Evolutionary conservation across 2,113 vertebrate genomes (phyloP).

Genomic region (Ameiurus melas): DNA sequence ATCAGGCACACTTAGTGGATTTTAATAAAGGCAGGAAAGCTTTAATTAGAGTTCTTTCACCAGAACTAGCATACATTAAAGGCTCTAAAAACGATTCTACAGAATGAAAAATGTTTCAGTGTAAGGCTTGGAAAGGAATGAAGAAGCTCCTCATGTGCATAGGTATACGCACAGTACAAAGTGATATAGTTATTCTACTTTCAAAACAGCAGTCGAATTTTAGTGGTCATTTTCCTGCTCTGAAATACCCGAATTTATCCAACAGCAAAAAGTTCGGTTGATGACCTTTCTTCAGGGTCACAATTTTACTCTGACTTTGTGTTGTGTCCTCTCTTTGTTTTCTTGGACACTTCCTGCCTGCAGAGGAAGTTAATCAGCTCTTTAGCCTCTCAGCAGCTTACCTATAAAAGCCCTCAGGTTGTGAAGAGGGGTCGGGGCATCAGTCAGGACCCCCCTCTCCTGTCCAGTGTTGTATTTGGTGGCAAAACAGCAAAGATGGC

Average conservation of each 20-base stretch:
- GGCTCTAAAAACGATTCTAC: not conserved
- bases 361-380: conserved; percentile 70
- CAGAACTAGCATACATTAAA: not conserved
- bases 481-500: conserved; percentile 38
- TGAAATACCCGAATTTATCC: not conserved
- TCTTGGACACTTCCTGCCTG: conserved; percentile 50
- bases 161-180: not conserved
- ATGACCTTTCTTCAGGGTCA: conserved; percentile 30
- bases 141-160: not conserved
- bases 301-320: conserved; percentile 42
- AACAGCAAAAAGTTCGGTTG: not conserved
- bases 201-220: not conserved
- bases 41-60: not conserved
- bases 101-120: not conserved
- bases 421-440: conserved; percentile 41
- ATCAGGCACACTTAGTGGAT: not conserved
- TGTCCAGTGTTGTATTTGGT: conserved; percentile 45
- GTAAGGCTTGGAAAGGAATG: too few relatives aligned
- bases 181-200: not conserved
- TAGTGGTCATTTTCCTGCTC: not conserved
- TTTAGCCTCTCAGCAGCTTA: conserved; percentile 75
- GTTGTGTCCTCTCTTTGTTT: conserved; percentile 47
- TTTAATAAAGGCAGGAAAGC: not conserved
- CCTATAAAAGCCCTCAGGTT: conserved; percentile 60
- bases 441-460: conserved; percentile 39